phyloP scores from a whole-genome alignment of 2,113 vertebrate genomes.

The Crypturellus undulatus region DNA sequence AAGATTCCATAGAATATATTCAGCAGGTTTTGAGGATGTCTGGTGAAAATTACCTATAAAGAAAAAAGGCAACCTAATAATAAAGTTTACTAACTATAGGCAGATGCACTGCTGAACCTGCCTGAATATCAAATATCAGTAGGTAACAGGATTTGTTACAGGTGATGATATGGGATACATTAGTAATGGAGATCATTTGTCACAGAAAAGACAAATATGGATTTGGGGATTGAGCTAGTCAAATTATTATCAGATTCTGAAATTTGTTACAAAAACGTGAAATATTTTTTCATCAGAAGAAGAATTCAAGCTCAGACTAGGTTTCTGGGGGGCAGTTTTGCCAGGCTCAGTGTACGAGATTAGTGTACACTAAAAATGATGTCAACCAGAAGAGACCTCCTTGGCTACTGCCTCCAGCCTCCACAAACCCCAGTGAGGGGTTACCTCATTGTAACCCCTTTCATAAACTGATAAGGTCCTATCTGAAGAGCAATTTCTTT shows the following conservation, averaged over 20 bases:
- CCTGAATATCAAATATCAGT: background rate
- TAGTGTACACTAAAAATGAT: background rate
- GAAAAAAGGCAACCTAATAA: conserved; percentile 42
- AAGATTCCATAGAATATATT: conserved; percentile 28
- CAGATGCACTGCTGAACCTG: background rate
- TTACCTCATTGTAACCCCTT: background rate
- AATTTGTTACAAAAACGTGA: background rate
- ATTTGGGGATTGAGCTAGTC: background rate
- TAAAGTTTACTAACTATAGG: background rate
- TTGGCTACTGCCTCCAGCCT: background rate
- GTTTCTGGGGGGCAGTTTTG: background rate
- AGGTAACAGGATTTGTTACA: background rate
- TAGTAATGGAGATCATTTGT: background rate
- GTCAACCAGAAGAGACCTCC: background rate
- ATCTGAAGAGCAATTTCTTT: background rate
- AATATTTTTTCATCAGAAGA: background rate
- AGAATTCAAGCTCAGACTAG: background rate
- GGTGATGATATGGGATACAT: background rate
- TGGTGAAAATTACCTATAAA: conserved; percentile 34
- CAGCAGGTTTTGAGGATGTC: background rate
- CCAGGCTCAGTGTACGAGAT: background rate
- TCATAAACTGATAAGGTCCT: background rate
- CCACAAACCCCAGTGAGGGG: background rate
- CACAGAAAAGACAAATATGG: background rate
- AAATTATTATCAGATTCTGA: background rate